Percentiles rank a stretch among this genome's conserved stretches.
These are phyloP conservation scores for Drosophila varians DNA, from an alignment of 1,140 invertebrate species.

Conservation along the genomic window DNA sequence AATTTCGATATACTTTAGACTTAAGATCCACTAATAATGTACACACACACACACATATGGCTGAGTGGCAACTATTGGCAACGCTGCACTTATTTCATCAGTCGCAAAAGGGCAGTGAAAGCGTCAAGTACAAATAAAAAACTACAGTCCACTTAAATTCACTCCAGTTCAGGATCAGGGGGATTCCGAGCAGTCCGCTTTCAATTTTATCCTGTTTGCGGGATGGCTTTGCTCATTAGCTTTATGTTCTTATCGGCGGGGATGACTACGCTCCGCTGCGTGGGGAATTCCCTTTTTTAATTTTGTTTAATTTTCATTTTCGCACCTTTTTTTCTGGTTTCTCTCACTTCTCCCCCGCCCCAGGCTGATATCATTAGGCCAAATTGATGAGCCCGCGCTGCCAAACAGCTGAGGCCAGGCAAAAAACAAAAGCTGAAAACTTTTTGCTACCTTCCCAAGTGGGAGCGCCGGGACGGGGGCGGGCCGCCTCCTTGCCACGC, in stretches of 20 bases:
- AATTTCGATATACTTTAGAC: too few species aligned
- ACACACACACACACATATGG: too few species aligned
- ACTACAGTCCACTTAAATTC: too few species aligned
- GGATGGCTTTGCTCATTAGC: constrained; percentile 49
- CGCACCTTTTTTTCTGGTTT: constrained; percentile 64
- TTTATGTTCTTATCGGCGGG: constrained; percentile 47
- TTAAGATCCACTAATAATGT: too few species aligned
- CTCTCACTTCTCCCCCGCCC: constrained; percentile 4
- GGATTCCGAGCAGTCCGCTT: neutral
- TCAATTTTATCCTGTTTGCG: constrained; percentile 11
- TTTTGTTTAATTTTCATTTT: constrained; percentile 81
- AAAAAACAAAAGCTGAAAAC: constrained; percentile 72
- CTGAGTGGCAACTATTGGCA: too few species aligned
- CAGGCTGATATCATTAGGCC: constrained; percentile 72
- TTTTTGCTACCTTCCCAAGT: constrained; percentile 25
- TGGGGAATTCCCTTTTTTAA: constrained; percentile 69
- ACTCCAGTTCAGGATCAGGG: too few species aligned
- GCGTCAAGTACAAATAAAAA: too few species aligned
- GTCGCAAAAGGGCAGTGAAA: too few species aligned
- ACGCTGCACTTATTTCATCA: too few species aligned
- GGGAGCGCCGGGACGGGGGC: neutral
- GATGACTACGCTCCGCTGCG: constrained; percentile 10
- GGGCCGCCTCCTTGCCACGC: constrained; percentile 39
- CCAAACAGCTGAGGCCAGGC: constrained; percentile 71
- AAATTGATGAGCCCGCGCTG: constrained; percentile 72